Base-by-base conservation (phyloP, 2,888 invertebrate genomes). In the Parasteatoda lunata region DNA sequence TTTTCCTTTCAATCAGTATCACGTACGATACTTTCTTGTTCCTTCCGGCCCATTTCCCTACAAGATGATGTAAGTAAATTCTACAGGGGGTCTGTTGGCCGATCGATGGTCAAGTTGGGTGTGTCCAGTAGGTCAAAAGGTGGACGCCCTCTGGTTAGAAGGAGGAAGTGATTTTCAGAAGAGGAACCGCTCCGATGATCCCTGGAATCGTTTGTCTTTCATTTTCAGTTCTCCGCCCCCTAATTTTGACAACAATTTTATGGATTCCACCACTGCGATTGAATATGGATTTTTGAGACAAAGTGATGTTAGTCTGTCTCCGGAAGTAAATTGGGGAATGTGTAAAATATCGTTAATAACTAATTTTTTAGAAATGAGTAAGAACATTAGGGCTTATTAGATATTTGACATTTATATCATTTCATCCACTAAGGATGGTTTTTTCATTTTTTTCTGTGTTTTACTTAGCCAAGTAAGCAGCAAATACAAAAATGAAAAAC, bases 121-220 rank as follows among this genome's bases (percentile, higher is more conserved):
- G 85, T 85, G 85, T 80, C 85, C 85, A 85, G 85, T 85, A 70
- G 85, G 85, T 85, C 85, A 85, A 85, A 77, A 85, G 85, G 85
- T 85, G 80, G 80, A 85, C 80, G 80, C 76, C 85, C 85, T 83
- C 65, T 65, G 49, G 8, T 30, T 49, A 65, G 13, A 69, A 84
- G 80, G 64, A 85, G 85, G 85, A 85, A 85, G 85, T 80, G 85
- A 85, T 85, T 85, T 80, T 75, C 73, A 30, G 13, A 52, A 49
- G 49, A 47, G 49, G 71, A 52, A 52, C 11, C 72, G 81, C 82
- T 77, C 77, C 65, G 77, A 7, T 83, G 77, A 71, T 52, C 76
- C 77, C 51, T 6, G 2, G 7, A 15, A 51, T 77, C 77, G 77
- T 83, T 83, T 83, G 65, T 77, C 83, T 71, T 77, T 48, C 52